Conservation (phyloP, 2,888 invertebrate genomes). For the Pherbina coryleti region DNA sequence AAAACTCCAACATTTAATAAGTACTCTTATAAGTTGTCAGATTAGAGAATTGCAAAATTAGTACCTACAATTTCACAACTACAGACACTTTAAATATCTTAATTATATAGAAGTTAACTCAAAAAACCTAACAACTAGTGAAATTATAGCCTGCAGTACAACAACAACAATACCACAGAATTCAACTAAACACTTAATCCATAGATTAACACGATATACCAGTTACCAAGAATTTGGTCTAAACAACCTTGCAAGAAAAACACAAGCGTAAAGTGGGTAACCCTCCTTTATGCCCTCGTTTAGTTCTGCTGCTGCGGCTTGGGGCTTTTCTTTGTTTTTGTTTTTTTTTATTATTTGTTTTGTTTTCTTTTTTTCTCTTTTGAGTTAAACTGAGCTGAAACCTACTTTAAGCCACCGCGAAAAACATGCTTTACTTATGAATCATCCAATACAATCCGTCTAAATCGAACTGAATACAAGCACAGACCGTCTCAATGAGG, state of each 20-base stretch:
- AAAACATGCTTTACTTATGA: slow-evolving; percentile 20
- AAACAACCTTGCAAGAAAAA: not conserved
- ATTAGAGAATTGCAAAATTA: no score
- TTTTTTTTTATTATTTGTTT: not conserved
- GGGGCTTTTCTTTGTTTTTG: not conserved
- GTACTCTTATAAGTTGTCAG: no score
- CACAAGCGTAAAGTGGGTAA: not conserved
- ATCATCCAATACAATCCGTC: slow-evolving; percentile 16
- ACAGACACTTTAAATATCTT: no score
- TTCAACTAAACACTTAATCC: not conserved
- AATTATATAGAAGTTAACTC: no score
- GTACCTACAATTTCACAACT: no score
- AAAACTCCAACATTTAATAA: no score
- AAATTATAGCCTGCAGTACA: not conserved
- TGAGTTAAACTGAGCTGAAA: not conserved
- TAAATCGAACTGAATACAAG: not conserved
- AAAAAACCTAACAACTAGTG: no score
- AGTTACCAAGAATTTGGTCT: no score
- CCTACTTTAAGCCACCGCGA: not conserved
- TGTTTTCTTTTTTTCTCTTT: not conserved
- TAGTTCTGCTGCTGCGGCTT: not conserved
- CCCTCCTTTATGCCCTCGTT: slow-evolving; percentile 1
- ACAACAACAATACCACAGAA: not conserved
- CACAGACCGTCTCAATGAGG: slow-evolving; percentile 4
- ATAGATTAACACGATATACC: not conserved